Evolutionary conservation across 2,888 invertebrate species (phyloP), one percentile per base, ranked within the genome.

Genomic region (Laspeyria flexula): DNA sequence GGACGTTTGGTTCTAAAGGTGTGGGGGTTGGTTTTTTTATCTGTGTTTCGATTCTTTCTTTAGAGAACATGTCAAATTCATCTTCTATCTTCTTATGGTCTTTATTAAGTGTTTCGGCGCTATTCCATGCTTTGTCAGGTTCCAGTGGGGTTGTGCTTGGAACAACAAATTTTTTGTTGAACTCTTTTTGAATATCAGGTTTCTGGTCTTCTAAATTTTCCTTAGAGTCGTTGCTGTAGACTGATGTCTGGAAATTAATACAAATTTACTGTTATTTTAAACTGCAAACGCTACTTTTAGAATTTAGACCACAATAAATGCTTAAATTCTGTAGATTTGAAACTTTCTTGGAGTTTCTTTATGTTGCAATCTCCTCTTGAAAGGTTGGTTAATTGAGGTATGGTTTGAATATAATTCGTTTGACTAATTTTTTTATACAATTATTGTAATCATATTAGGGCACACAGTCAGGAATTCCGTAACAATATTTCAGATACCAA

Each of bases 41-140:
- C 0, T 58, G 74, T 48, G 75, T 81, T 43, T 86, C 88, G 27
- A 90, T 72, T 75, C 94, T 66, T 76, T 88, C 81, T 86, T 91
- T 82, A 48, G 84, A 86, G 65, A 93, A 86, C 67, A 88, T 71
- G 71, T 93, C 85, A 61, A 93, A 81, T 79, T 93, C 93, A 70
- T 93, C 75, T 62, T 93, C 92, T 0, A 92, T 69, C 51, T 83
- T 83, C 45, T 76, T 79, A 3, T 62, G 55, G 9, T 75, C 71
- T 33, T 73, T 77, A 29, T 4, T 58, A 0, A 88, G 41, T 5
- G 79, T 79, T 43, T 88, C 90, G 3, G 69, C 75, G 50, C 87
- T 88, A 51, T 79, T 83, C 84, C 86, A 88, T 0, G 73, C 54
- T 5, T 87, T 90, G 11, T 86, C 83, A 1, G 90, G 85, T 73